Evolutionary conservation across 2,797 vertebrate genomes (phyloP).

Genomic region (Saxicola maurus): DNA sequence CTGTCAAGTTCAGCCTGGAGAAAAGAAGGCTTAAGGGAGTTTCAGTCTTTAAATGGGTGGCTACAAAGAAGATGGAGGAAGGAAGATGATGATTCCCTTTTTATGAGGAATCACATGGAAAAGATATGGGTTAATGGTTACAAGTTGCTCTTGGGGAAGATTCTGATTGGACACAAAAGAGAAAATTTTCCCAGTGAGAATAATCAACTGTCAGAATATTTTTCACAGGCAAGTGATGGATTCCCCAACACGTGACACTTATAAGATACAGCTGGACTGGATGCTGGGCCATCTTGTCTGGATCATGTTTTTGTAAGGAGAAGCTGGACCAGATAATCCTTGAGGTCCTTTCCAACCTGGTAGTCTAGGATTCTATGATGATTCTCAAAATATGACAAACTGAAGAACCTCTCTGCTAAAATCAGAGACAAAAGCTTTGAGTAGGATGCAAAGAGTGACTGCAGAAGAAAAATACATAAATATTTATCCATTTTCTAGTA

Average conservation of each 20-base stretch:
- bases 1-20: neutral
- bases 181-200: neutral
- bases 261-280: neutral
- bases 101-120: accelerated
- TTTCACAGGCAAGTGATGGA: neutral
- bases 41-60: neutral
- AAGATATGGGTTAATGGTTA: neutral
- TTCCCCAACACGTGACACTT: neutral
- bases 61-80: neutral
- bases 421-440: neutral
- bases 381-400: neutral
- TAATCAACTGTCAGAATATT: neutral
- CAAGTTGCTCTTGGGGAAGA: neutral
- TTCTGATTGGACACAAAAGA: neutral
- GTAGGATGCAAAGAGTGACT: neutral
- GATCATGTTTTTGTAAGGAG: neutral
- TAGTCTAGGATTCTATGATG: neutral
- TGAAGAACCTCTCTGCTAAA: neutral
- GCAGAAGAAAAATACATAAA: neutral
- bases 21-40: neutral
- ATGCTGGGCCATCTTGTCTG: neutral
- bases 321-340: neutral
- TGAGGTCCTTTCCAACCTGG: neutral
- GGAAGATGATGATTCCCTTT: neutral
- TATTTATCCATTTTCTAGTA: neutral